Evolutionary conservation across 1,140 invertebrate species (phyloP), one percentile per base, ranked within the genome.

Genomic region (Propsilocerus akamusi): DNA sequence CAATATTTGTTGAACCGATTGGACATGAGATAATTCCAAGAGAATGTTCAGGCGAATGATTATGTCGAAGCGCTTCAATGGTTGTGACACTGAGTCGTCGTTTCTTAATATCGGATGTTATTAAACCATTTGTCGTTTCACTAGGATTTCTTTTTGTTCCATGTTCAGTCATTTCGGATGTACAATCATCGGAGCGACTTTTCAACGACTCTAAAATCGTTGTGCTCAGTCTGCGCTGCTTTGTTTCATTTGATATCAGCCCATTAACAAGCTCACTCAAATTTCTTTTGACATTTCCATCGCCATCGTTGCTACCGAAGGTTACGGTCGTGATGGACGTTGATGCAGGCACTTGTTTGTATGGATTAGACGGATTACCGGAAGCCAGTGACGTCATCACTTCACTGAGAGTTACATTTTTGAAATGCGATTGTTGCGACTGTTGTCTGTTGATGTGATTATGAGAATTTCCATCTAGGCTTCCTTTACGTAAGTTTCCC

Each of bases 1-100:
- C 77, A 51, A 74, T 68, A 64, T 78, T 78, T 22, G 76, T 78
- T 17, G 76, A 78, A 28, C 76, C 76, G 48, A 75, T 68, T 56
- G 72, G 61, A 46, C 37, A 48, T 57, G 34, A 20, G 12, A 41
- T 8, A 2, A 20, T 41, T 41, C 14, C 22, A 41, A 41, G 22
- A 17, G 17, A 20, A n/a, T 20, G 10, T 41, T 41, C 14, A 2
- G 17, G 34, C 2, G n/a, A 11, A 14, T 41, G 12, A 6, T 41
- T 20, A 41, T 41, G 17, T 41, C 22, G 34, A 41, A 20, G n/a
- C 17, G 6, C 14, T n/a, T 30, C 14, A 30, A 49, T 30, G 28
- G 25, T 49, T 28, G 25, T 28, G 22, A 17, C 26, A 17, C 26
- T 30, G 6, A 26, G 8, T 28, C 20, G 26, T 26, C 34, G 26